Evolutionary conservation across 1,140 invertebrate species (phyloP), one percentile per base, ranked within the genome.

Genomic region (Brachionus calyciflorus): DNA sequence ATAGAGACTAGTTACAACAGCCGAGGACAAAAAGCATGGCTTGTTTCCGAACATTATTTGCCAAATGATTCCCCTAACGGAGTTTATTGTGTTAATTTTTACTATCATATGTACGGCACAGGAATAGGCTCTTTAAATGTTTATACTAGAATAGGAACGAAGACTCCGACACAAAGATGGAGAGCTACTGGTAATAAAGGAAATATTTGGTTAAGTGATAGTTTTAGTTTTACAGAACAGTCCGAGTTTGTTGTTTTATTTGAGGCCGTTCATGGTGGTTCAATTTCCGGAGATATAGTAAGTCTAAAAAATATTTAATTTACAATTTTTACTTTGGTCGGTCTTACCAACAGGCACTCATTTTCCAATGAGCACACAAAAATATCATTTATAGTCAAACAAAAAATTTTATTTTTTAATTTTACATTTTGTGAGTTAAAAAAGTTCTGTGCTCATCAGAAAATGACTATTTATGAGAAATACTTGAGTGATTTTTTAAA

Each of bases 11-110:
- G 76, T 26, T 78, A 80, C 19, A 33, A 79, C 5, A 78, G 78
- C 7, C 77, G 79, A 48, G 81, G 81, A 28, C 78, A 83, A 19
- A 77, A 81, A 63, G 83, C 82, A 1, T 83, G 82, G 82, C 77
- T 84, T 7, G 82, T 82, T 78, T 83, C 81, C 51, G 80, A 82
- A 17, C 80, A 81, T 68, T 80, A 82, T 44, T 53, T 77, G 21
- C 70, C 80, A 24, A 12, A 6, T n/a, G 51, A 55, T 14, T 73
- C 69, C 41, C 69, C 46, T 7, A 41, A 30, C 14, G 73, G 73
- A 37, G 21, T n/a, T 40, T 55, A 57, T 60, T 76, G 73, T 48
- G 49, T 76, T 5, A 55, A 30, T 5, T 76, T 76, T 33, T 76
- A n/a, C 33, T 76, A 76, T 57, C 73, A 76, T 19, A 41, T 76